These are phyloP conservation scores for Melipona beecheii DNA, from an alignment of 2,888 invertebrate genomes.

Conservation along the genomic window DNA sequence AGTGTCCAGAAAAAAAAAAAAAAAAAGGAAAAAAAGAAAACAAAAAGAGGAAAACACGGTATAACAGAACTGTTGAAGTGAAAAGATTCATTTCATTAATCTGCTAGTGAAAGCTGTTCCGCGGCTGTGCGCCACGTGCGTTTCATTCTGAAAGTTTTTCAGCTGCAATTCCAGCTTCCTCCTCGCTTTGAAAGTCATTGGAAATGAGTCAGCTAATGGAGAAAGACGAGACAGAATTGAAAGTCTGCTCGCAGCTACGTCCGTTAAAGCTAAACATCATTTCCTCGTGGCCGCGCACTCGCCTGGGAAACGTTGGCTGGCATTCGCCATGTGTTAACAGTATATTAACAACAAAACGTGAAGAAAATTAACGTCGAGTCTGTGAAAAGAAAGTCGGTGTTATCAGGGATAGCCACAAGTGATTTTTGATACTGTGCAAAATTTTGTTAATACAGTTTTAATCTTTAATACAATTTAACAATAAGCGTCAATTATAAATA, in stretches of 20 bases:
- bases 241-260: constrained; percentile 16
- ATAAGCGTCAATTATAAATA: neutral
- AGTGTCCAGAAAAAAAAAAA: no score
- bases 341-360: no score
- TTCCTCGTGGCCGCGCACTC: constrained; percentile 5
- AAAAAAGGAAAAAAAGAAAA: neutral
- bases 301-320: neutral
- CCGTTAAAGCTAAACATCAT: constrained; percentile 25
- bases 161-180: neutral
- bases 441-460: neutral
- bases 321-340: neutral
- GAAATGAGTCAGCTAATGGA: constrained; percentile 43
- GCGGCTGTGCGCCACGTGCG: neutral
- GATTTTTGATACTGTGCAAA: neutral
- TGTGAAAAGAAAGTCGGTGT: no score
- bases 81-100: constrained; percentile 31
- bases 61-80: neutral
- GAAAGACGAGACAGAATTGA: constrained; percentile 35
- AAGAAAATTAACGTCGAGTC: no score
- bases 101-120: neutral
- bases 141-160: constrained; percentile 18
- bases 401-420: no score
- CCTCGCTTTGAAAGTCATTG: constrained; percentile 24
- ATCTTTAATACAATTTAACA: no score
- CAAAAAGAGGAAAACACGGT: no score